phyloP scores from a whole-genome alignment of 2,113 vertebrate genomes.

The Tautogolabrus adspersus region DNA sequence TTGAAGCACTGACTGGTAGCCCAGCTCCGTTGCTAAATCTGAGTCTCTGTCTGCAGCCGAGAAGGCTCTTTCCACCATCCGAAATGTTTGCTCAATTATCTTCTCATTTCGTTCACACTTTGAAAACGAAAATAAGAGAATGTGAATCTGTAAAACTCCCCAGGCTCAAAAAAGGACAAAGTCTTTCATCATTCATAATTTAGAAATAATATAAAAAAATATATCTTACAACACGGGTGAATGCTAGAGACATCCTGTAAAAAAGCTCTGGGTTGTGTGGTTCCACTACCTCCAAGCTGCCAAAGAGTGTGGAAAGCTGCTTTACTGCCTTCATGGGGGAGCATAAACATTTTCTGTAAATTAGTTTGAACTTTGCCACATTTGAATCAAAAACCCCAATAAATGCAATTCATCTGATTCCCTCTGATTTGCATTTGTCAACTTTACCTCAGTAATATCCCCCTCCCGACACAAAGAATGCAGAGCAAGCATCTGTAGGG shows the following conservation, averaged over 20 bases:
- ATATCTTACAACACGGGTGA: constrained; percentile 91
- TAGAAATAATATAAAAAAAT: not conserved
- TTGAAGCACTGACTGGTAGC: constrained; percentile 93
- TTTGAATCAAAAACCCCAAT: not conserved
- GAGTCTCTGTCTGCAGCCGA: constrained; percentile 83
- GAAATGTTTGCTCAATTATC: constrained; percentile 89
- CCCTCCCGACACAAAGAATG: constrained; percentile 93
- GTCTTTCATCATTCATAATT: not conserved
- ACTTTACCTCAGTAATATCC: constrained; percentile 87
- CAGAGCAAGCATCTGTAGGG: constrained; percentile 90
- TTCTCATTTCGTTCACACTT: constrained; percentile 94
- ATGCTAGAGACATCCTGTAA: constrained; percentile 91
- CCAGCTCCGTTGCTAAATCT: constrained; percentile 93
- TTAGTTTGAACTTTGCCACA: not conserved
- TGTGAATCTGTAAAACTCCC: not conserved
- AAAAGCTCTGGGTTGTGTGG: constrained; percentile 90
- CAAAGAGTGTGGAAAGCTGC: constrained; percentile 87
- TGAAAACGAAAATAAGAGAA: not conserved
- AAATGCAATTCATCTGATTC: not conserved
- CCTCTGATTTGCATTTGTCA: not conserved
- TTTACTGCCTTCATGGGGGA: constrained; percentile 84
- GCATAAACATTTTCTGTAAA: constrained; percentile 34
- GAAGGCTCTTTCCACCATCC: constrained; percentile 90
- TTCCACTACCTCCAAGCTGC: constrained; percentile 87
- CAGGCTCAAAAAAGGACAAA: not conserved